These are phyloP conservation scores for Ceratothoa steindachneri DNA, from an alignment of 2,888 invertebrate species.

Conservation along the genomic window DNA sequence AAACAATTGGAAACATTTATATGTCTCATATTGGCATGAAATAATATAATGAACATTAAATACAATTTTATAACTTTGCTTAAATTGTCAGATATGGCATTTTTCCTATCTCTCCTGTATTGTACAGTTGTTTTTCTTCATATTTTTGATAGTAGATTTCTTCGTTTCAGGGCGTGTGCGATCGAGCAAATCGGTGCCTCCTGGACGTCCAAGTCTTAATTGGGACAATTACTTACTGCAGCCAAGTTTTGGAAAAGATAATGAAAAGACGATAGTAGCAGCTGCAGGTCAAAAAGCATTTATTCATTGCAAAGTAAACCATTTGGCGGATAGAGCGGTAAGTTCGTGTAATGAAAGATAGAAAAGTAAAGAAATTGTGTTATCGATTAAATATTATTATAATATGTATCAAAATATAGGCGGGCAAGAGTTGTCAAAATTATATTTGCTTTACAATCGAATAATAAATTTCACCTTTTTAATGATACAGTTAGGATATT, in stretches of 20 bases:
- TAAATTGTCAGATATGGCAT: no score
- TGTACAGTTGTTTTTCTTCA: not conserved
- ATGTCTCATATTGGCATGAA: no score
- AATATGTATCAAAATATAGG: no score
- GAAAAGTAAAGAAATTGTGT: no score
- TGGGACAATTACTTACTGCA: constrained; percentile 25
- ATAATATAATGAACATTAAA: no score
- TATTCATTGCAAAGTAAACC: constrained; percentile 26
- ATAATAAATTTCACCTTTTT: no score
- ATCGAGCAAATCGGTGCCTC: constrained; percentile 21
- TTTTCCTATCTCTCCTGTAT: not conserved
- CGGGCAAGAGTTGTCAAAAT: no score
- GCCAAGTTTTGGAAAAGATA: constrained; percentile 17
- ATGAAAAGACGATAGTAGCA: constrained; percentile 5
- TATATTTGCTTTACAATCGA: no score
- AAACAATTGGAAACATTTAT: no score
- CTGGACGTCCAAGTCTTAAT: constrained; percentile 20
- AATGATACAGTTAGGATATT: no score
- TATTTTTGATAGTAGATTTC: not conserved
- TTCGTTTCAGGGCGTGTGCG: not conserved
- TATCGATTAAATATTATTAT: no score
- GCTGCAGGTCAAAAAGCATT: constrained; percentile 21
- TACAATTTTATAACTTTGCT: no score
- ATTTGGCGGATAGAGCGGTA: constrained; percentile 28
- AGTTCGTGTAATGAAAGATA: constrained; percentile 5